Base-by-base conservation (phyloP, 92 coral and sea anemone species). In the Umimayanthus chanpuru region DNA sequence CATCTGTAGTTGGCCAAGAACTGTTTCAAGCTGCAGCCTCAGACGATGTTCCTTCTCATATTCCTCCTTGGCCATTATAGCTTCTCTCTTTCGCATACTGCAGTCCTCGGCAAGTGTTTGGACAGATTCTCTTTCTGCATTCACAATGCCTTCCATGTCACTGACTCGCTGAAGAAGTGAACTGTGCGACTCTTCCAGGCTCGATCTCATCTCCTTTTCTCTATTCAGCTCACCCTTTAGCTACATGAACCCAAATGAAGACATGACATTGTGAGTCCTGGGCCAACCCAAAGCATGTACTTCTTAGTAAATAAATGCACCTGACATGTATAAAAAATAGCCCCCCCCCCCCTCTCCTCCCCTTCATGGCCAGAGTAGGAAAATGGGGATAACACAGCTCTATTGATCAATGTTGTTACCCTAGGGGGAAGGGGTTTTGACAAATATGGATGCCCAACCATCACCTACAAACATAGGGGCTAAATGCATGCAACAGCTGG, bases 141-240 rank as follows among this genome's bases (percentile, higher is more conserved):
- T 98, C n/a, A 95, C 99, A 26, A 96, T 89, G 58, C 86, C 86
- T 55, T 96, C 99, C 99, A 96, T 96, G 76, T 96, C 97, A 73
- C 92, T 92, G 7, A 96, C 98, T 66, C 99, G 93, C 67, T 91
- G 92, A 29, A 96, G 90, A 81, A 96, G 94, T 6, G 98, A 94
- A 11, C 81, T 88, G 74, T 96, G 99, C 0, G 99, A 96, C 58
- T 91, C 91, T 76, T 96, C 99, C 4, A 96, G 92, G 71, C 98
- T 94, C 18, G 90, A 58, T 64, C 99, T 70, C 14, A 96, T 88
- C 36, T 90, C 94, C 67, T 88, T 89, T 81, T 96, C 99, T 65
- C 94, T 88, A 50, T 41, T 83, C 12, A 96, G 82, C 77, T 94
- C 98, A 43, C 93, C 96, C 65, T 91, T 92, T 15, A 96, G 90